Evolutionary conservation across 2,888 invertebrate species (phyloP).

Genomic region (Acronicta leporina): DNA sequence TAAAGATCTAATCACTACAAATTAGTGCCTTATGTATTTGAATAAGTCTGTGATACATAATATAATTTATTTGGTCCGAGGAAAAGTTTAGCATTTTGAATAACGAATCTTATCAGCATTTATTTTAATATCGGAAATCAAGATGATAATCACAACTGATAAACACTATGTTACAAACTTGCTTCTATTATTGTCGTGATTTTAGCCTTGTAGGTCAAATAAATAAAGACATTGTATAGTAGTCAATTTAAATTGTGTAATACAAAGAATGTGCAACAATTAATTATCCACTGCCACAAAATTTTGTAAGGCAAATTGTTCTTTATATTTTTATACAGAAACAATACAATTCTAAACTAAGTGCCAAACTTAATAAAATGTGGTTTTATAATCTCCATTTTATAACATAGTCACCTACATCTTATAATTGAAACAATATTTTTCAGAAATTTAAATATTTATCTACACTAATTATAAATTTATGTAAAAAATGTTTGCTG

Average conservation of each 20-base stretch:
- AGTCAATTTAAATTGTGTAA: constrained; percentile 36
- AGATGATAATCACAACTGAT: constrained; percentile 43
- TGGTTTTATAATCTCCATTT: constrained; percentile 28
- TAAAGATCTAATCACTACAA: constrained; percentile 54
- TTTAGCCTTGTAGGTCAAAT: constrained; percentile 35
- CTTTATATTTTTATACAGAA: constrained; percentile 33
- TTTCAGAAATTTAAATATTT: constrained; percentile 16
- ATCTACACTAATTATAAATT: constrained; percentile 11
- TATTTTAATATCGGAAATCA: constrained; percentile 25
- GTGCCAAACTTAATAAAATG: constrained; percentile 61
- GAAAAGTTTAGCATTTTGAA: constrained; percentile 24
- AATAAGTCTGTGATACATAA: constrained; percentile 73
- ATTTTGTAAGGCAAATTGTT: constrained; percentile 30
- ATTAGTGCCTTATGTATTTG: constrained; percentile 76
- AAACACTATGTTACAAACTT: constrained; percentile 24
- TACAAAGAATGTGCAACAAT: constrained; percentile 35
- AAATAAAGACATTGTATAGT: constrained; percentile 25
- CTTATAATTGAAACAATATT: constrained; percentile 20
- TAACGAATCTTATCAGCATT: constrained; percentile 46
- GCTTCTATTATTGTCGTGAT: constrained; percentile 34
- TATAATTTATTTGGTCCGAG: constrained; percentile 41
- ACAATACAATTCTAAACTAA: constrained; percentile 47
- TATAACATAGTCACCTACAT: constrained; percentile 12
- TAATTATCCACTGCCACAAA: constrained; percentile 50
- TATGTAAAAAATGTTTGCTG: constrained; percentile 15